phyloP scores from a whole-genome alignment of 2,113 vertebrate species.

The Ancistrus triradiatus region DNA sequence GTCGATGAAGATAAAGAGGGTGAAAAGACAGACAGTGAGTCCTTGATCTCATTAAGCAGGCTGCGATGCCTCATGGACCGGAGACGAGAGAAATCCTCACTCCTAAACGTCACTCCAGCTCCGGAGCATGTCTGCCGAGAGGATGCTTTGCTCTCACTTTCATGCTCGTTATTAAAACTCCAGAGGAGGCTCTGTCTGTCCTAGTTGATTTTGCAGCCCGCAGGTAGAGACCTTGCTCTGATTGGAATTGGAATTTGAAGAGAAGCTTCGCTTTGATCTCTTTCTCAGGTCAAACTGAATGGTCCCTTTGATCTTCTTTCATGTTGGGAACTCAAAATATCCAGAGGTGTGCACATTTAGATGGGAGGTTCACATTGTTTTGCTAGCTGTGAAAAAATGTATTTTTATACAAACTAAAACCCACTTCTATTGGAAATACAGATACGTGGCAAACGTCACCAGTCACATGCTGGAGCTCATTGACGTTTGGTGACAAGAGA shows the following conservation, averaged over 20 bases:
- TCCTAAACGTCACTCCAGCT: background rate
- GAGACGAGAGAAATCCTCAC: background rate
- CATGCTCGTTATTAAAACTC: background rate
- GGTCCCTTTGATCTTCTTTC: conserved; percentile 21
- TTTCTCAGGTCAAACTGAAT: conserved; percentile 2
- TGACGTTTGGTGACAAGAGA: no score
- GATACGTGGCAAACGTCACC: no score
- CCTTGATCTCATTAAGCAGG: conserved; percentile 23
- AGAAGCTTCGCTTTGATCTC: conserved; percentile 21
- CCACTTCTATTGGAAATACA: no score
- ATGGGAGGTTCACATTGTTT: no score
- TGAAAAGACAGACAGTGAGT: background rate
- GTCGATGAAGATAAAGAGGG: background rate
- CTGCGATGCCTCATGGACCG: background rate
- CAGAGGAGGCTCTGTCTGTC: background rate
- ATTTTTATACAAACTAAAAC: no score
- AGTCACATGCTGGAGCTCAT: no score
- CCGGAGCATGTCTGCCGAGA: background rate
- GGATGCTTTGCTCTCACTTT: background rate
- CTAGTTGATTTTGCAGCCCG: background rate
- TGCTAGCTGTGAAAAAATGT: no score
- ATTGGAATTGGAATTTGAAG: conserved; percentile 19
- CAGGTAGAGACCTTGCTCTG: background rate
- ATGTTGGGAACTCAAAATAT: no score
- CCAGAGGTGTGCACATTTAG: no score